Base-by-base conservation (phyloP, 2,113 vertebrate species). In the Anas platyrhynchos region DNA sequence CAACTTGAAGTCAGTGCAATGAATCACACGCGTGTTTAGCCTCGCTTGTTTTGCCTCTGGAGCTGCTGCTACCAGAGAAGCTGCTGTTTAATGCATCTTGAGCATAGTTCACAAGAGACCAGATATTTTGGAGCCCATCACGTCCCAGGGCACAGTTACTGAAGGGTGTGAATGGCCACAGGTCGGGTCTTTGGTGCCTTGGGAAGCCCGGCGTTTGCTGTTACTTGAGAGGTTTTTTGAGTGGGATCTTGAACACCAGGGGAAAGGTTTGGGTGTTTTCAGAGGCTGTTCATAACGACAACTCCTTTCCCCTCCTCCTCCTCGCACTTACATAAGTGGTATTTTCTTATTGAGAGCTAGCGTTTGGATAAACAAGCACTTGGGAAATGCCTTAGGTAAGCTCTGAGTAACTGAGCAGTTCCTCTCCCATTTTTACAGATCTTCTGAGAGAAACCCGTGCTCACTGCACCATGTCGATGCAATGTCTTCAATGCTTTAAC, bases 41-140 rank as follows among this genome's bases (percentile, higher is more conserved):
- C n/a, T 6, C 72, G 54, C 65, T 18, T 32, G 21, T 50, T 58
- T 7, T 58, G 58, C 54, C 48, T 56, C 43, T 58, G 38, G 34
- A 58, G 72, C 11, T 58, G 36, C 38, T 32, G 21, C 38, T 41
- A n/a, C 38, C 31, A 26, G 21, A 78, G 52, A 81, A 3, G 5
- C 4, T 21, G 4, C 32, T 0, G 0, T 58, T 76, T 16, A 15
- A 32, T 34, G 52, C 1, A 2, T 59, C 46, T 66, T 0, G 9
- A 62, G 36, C 2, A 15, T 4, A 5, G 7, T 34, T 55, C 11
- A 9, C 31, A 10, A 27, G 36, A 34, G 14, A 34, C 7, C 0
- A 1, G 2, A 7, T 9, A 3, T n/a, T 68, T 62, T 22, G 3
- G 67, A 54, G 20, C n/a, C 6, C 23, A 1, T 26, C n/a, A 5